phyloP scores from a whole-genome alignment of 2,888 invertebrate genomes.

The Seladonia tumulorum region DNA sequence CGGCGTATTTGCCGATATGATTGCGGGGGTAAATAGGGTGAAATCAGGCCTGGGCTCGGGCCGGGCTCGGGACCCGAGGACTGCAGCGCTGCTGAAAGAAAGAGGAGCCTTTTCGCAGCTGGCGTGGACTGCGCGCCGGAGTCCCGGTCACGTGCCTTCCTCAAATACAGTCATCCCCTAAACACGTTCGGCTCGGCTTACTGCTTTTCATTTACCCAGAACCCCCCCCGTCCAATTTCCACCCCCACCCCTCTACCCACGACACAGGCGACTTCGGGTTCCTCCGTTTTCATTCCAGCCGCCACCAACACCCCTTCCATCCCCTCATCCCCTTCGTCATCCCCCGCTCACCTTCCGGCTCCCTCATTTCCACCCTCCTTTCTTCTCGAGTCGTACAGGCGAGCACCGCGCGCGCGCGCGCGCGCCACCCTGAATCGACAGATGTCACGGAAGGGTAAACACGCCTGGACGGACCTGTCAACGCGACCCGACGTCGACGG shows the following conservation, averaged over 20 bases:
- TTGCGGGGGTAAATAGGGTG: conserved; percentile 70
- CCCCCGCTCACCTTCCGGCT: neutral
- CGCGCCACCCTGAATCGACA: conserved; percentile 73
- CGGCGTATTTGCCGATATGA: conserved; percentile 72
- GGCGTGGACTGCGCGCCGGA: conserved; percentile 55
- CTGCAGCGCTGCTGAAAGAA: conserved; percentile 11
- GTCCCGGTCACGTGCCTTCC: conserved; percentile 76
- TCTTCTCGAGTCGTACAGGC: conserved; percentile 60
- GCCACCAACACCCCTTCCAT: neutral
- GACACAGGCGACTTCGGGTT: neutral
- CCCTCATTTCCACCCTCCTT: conserved; percentile 51
- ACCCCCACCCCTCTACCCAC: neutral
- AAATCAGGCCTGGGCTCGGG: conserved; percentile 11
- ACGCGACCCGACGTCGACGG: conserved; percentile 65
- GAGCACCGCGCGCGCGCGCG: conserved; percentile 59
- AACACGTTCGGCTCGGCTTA: conserved; percentile 74
- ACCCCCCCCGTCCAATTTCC: conserved; percentile 19
- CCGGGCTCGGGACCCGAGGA: neutral
- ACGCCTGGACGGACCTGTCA: conserved; percentile 73
- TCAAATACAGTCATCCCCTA: conserved; percentile 74
- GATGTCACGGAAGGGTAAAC: conserved; percentile 78
- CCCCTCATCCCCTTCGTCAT: too few species aligned
- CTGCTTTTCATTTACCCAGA: conserved; percentile 77
- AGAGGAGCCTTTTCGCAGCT: conserved; percentile 76
- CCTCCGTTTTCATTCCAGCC: conserved; percentile 45